Conservation (phyloP, 2,113 vertebrate species). For the Smithornis capensis region DNA sequence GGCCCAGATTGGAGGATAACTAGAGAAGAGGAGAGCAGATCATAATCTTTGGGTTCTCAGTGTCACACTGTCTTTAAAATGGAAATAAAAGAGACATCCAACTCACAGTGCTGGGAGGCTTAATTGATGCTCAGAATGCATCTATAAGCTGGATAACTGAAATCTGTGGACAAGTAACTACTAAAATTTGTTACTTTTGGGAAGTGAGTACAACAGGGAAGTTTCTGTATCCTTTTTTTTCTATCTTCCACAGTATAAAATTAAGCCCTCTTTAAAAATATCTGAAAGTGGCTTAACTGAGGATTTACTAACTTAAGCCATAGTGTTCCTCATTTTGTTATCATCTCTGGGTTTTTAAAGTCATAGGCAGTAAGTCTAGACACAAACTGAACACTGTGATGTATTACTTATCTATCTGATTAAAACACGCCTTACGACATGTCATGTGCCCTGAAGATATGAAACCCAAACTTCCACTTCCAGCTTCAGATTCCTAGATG, state of each 20-base stretch:
- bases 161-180: not conserved
- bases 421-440: not conserved
- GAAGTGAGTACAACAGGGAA: not conserved
- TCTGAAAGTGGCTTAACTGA: not conserved
- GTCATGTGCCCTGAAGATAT: accelerated
- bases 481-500: not conserved
- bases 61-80: not conserved
- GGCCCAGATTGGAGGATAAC: not conserved
- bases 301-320: not conserved
- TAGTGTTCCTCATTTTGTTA: not conserved
- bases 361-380: not conserved
- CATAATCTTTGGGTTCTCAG: not conserved
- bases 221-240: not conserved
- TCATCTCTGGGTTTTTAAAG: not conserved
- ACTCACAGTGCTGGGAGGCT: not conserved
- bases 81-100: not conserved
- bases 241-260: not conserved
- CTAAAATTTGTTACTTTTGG: not conserved
- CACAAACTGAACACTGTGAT: accelerated
- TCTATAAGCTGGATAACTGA: not conserved
- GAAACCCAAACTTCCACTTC: not conserved
- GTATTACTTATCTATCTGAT: not conserved
- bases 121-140: not conserved
- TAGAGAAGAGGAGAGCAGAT: not conserved
- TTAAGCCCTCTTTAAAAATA: not conserved